These are phyloP conservation scores for Scolanthus callimorphus DNA, from an alignment of 92 coral and sea anemone genomes.

Conservation along the genomic window DNA sequence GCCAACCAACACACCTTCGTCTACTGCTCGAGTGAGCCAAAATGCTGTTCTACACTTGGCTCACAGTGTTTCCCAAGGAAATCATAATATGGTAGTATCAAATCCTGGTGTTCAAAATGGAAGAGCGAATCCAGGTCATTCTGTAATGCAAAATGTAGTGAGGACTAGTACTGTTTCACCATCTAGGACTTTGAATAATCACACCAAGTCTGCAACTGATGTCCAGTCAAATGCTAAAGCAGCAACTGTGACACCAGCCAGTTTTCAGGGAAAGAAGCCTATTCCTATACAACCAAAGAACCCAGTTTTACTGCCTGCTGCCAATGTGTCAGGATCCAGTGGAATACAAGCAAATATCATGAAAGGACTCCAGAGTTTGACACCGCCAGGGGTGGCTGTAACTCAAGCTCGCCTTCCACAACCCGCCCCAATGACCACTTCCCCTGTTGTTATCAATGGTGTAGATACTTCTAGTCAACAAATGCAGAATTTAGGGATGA, in stretches of 20 bases:
- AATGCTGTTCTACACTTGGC: too few species aligned
- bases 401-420: conserved; percentile 28
- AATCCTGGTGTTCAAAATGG: conserved; percentile 2
- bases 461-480: conserved; percentile 12
- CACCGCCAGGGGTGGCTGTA: conserved; percentile 16
- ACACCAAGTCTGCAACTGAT: conserved; percentile 7
- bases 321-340: conserved; percentile 30
- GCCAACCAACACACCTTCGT: too few species aligned
- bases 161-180: background rate
- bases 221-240: conserved; percentile 22
- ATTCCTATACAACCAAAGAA: conserved; percentile 86
- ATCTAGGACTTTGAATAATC: background rate
- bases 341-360: conserved; percentile 13
- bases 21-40: too few species aligned
- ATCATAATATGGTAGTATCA: too few species aligned
- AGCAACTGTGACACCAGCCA: conserved; percentile 18
- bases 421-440: conserved; percentile 25
- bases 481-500: background rate
- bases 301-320: conserved; percentile 35
- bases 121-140: background rate
- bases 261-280: conserved; percentile 81
- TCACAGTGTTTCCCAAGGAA: too few species aligned
- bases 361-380: conserved; percentile 29
- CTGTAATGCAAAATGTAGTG: background rate
- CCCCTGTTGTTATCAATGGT: conserved; percentile 25